phyloP scores from a whole-genome alignment of 2,888 invertebrate species.

The Piscicola geometra region DNA sequence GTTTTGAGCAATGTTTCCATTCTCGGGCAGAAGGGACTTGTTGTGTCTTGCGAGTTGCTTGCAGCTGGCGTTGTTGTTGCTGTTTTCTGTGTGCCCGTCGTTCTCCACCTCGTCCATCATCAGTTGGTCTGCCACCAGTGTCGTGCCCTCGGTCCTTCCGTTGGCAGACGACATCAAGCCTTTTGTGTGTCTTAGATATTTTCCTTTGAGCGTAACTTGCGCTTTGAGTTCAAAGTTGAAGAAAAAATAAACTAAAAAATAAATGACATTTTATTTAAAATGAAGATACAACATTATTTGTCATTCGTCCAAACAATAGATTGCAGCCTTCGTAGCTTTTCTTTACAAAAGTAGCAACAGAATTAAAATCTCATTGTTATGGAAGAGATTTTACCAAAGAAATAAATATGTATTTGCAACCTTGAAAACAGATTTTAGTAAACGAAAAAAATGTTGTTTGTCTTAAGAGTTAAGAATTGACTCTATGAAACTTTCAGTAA shows the following conservation, averaged over 20 bases:
- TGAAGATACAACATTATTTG: too few relatives aligned
- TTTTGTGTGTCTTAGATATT: not conserved
- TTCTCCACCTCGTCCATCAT: conserved; percentile 32
- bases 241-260: not conserved
- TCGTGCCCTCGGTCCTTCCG: conserved; percentile 16
- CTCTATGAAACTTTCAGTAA: too few relatives aligned
- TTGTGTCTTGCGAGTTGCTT: not conserved
- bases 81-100: not conserved
- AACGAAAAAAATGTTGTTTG: too few relatives aligned
- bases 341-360: not conserved
- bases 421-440: too few relatives aligned
- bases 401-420: not conserved
- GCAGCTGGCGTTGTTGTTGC: not conserved
- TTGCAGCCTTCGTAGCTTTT: not conserved
- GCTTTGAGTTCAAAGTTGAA: not conserved
- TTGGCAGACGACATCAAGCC: conserved; percentile 28
- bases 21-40: not conserved
- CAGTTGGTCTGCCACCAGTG: conserved; percentile 14
- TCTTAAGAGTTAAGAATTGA: too few relatives aligned
- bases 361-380: conserved; percentile 12
- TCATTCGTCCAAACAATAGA: too few relatives aligned
- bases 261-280: not conserved
- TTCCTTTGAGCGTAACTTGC: not conserved
- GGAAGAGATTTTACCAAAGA: conserved; percentile 1
- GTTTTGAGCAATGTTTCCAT: not conserved